Base-by-base conservation (phyloP, 2,888 invertebrate genomes). In the Synanthedon tipuliformis region DNA sequence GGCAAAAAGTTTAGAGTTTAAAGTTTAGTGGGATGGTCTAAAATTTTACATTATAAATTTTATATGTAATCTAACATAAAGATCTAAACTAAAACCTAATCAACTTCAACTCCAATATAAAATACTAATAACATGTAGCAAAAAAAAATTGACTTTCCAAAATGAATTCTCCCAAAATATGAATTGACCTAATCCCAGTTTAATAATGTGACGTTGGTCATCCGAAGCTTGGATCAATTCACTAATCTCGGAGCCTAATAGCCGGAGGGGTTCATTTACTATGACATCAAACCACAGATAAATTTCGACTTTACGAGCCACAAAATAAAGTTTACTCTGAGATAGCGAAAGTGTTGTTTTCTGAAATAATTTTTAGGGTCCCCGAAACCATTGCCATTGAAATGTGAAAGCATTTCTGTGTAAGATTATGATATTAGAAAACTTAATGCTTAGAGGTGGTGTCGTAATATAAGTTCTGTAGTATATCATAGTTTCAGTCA, bases 361-460 rank as follows among this genome's bases (percentile, higher is more conserved):
- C 59, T 61, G 61, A 68, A 73, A 77, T 71, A 70, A 73, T 78
- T 80, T 80, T 73, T 75, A 68, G 75, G 78, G 80, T 77, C 69
- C 73, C 61, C 65, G 59, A 66, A 66, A 71, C 64, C 60, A 65
- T 66, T 69, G 62, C 59, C 66, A 71, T 69, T 64, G 72, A 71
- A 77, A 81, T 78, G 80, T 86, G 73, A 87, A 81, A 87, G 86
- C 86, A 85, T 87, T 87, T 83, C 81, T 69, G 63, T 87, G 86
- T 87, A 79, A 83, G 84, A 84, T 85, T 84, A 86, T 84, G 76
- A 79, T 84, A 81, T 83, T 81, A 81, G 63, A 69, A 71, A 73
- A 70, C 69, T 69, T 69, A 69, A 65, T 65, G 64, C 41, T 16
- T 13, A 45, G 45, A 45, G 45, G 15, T 45, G 45, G 2, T 34